phyloP scores from a whole-genome alignment of 2,113 vertebrate species.

The Muntiacus muntjak region DNA sequence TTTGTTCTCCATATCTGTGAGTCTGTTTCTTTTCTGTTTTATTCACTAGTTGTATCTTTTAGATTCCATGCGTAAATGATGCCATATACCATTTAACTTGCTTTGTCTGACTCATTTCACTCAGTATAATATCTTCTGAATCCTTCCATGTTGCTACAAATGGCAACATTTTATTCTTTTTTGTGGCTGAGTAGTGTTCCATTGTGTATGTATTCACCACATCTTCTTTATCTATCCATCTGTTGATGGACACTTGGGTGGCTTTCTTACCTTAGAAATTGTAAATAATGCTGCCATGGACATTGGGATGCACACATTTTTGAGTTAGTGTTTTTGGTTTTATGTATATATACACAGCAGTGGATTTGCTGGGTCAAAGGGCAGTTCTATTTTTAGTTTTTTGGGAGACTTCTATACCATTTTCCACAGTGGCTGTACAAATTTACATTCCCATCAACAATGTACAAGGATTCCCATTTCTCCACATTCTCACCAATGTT shows the following conservation, averaged over 20 bases:
- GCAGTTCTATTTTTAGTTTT: neutral
- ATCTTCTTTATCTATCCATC: neutral
- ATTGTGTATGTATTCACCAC: neutral
- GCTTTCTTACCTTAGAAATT: neutral
- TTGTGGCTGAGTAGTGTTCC: neutral
- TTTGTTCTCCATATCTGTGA: neutral
- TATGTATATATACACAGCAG: neutral
- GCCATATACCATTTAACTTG: neutral
- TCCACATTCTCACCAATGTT: neutral
- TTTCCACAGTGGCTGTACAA: neutral
- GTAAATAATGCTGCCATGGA: neutral
- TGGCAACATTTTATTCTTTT: neutral
- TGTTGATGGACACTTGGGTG: neutral
- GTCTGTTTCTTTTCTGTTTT: neutral
- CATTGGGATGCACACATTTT: neutral
- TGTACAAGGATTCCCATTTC: neutral
- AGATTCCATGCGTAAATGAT: neutral
- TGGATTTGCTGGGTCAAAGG: neutral
- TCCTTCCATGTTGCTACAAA: neutral
- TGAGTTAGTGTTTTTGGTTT: neutral
- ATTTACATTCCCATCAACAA: neutral
- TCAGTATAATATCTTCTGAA: neutral
- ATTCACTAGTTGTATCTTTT: neutral
- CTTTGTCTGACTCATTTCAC: neutral
- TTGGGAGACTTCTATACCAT: neutral